Evolutionary conservation across 2,113 vertebrate species (phyloP).

Genomic region (Scolopax mira): DNA sequence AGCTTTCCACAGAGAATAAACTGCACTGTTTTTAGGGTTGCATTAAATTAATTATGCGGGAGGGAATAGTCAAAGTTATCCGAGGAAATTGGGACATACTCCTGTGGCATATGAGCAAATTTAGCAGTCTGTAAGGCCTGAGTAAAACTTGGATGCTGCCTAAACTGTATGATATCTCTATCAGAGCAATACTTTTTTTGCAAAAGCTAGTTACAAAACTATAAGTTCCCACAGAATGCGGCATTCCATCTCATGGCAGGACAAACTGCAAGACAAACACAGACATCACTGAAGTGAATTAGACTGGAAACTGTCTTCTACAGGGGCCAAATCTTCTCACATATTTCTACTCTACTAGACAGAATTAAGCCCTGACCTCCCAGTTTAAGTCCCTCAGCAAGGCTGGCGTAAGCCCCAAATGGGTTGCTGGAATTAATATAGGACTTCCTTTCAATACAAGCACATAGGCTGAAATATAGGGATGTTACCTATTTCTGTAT

Average conservation of each 20-base stretch:
- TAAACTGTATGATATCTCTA: not conserved
- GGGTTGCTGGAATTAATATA: not conserved
- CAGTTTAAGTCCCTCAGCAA: not conserved
- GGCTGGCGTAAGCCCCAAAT: not conserved
- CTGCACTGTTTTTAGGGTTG: not conserved
- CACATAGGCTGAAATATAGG: not conserved
- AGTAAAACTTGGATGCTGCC: not conserved
- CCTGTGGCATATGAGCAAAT: not conserved
- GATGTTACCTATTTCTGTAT: not conserved
- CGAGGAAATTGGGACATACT: not conserved
- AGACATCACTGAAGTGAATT: conserved; percentile 12
- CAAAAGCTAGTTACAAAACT: not conserved
- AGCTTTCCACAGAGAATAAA: not conserved
- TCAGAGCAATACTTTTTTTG: not conserved
- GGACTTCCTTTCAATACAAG: not conserved
- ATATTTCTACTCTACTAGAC: not conserved
- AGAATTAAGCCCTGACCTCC: not conserved
- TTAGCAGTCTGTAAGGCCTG: not conserved
- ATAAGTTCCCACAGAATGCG: not conserved
- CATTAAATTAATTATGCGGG: not conserved
- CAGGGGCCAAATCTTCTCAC: not conserved
- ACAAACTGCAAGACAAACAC: conserved; percentile 36
- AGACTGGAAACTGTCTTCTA: conserved; percentile 36
- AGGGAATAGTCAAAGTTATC: not conserved
- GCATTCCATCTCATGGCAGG: conserved; percentile 2